Base-by-base conservation (phyloP, 1,140 invertebrate species). In the Phenacoccus solenopsis region DNA sequence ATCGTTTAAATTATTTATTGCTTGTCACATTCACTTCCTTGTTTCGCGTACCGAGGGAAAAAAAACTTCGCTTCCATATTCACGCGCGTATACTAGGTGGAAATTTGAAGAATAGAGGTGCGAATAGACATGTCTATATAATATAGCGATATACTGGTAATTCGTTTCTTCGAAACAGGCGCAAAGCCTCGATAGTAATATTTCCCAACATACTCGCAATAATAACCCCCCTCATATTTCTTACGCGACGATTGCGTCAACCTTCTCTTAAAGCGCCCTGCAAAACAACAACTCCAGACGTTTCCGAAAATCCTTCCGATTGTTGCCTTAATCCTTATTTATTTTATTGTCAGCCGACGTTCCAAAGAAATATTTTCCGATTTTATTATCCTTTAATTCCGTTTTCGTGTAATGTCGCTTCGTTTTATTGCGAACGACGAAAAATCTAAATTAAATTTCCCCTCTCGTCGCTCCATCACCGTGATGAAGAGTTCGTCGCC, bases 251-350 rank as follows among this genome's bases (percentile, higher is more conserved):
- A 64, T 64, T 16, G 59, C 59, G 59, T 64, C 59, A 64, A 64
- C 59, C 20, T 64, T 16, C 25, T 38, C n/a, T 38, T 38, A 24
- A 25, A 25, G 21, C 59, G 59, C 22, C 25, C 25, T 22, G 59
- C n/a, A 64, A 64, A 64, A 64, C 59, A 64, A 64, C 59, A 64
- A 27, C 59, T 64, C 59, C 59, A 64, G 59, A 64, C 59, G 59
- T 64, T 64, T 64, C 59, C 59, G 59, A 64, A 64, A 64, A 64
- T 64, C 59, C 59, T 64, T 64, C 59, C 59, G 59, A 64, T 64
- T 64, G 59, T 64, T 64, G 59, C 59, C 59, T 64, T 64, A 64
- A 64, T 64, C 59, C 59, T 64, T 64, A 64, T 64, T 64, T 64
- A 64, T 64, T 64, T 64, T 64, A 64, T 64, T 64, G 59, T 64